Evolutionary conservation across 2,113 vertebrate genomes (phyloP), one percentile per base, ranked within the genome.

Genomic region (Vombatus ursinus): DNA sequence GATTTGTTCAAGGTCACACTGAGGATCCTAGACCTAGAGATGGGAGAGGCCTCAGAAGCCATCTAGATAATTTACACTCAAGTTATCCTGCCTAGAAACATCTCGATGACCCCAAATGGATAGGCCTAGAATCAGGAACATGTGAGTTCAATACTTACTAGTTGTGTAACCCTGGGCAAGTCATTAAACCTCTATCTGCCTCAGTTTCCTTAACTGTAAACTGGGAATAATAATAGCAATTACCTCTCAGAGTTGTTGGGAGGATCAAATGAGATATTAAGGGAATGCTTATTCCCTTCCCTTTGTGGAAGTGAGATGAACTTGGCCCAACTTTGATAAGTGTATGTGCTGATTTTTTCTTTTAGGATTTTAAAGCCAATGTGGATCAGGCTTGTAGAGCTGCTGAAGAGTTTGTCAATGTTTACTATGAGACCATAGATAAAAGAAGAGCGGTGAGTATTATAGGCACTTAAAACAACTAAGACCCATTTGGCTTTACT

Each of bases 381-480:
- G 99, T 98, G 16, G 99, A 99, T 97, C 99, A 99, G 98, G 99
- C 99, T 26, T 99, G 99, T 96, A 99, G 98, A 98, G 99, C 99
- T 95, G 99, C 99, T 7, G 99, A 99, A 96, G 99, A 99, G 94
- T 99, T 99, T 98, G 98, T 99, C 97, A 99, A 98, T 97, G 99
- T 99, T 98, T 99, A 99, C 97, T 99, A 99, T 96, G 99, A 99
- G 92, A 99, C 99, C 37, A 99, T 99, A 99, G 99, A 99, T 97
- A 99, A 99, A 97, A 99, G 99, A 97, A 99, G 99, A 97, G 98
- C 99, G 98, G 99, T 99, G 97, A 97, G 97, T 95, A 51, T 96
- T 96, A 37, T 6, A 84, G 2, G 95, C 48, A 90, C 51, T 51
- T n/a, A 19, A 37, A n/a, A 37, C 12, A 37, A 68, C 28, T 37